phyloP scores from a whole-genome alignment of 1,140 invertebrate genomes.

The Rhagoletis pomonella region DNA sequence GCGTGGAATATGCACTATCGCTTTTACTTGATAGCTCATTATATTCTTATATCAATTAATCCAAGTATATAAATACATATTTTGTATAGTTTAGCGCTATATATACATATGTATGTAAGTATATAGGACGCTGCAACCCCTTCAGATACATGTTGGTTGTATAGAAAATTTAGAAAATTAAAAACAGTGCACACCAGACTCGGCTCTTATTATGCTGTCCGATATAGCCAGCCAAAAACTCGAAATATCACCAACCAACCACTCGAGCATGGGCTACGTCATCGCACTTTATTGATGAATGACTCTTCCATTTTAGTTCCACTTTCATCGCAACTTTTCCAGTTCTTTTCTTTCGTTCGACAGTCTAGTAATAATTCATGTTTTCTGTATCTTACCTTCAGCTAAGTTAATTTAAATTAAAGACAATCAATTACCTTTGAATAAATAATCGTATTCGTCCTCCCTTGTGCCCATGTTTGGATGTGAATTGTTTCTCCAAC shows the following conservation, averaged over 20 bases:
- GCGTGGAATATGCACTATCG: too few relatives aligned
- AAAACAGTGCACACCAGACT: too few relatives aligned
- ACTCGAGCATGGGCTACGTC: constrained; percentile 26
- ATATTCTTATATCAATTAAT: too few relatives aligned
- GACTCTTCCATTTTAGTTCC: constrained; percentile 9
- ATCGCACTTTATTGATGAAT: constrained; percentile 42
- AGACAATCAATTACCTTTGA: constrained; percentile 91
- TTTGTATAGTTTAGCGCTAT: too few relatives aligned
- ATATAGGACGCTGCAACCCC: too few relatives aligned
- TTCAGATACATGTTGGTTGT: too few relatives aligned
- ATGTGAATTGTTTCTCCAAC: constrained; percentile 54
- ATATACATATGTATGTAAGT: too few relatives aligned
- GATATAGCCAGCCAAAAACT: not conserved
- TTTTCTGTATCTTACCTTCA: not conserved
- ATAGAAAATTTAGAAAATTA: too few relatives aligned
- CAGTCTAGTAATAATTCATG: not conserved
- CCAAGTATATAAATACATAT: too few relatives aligned
- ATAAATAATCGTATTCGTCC: constrained; percentile 99
- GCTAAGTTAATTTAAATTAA: not conserved
- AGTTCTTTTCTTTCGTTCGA: not conserved
- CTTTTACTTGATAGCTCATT: too few relatives aligned
- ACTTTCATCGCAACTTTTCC: constrained; percentile 23
- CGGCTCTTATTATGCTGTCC: not conserved
- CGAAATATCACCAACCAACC: not conserved
- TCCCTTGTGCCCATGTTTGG: constrained; percentile 93